Percentiles rank a stretch among this genome's conserved stretches.
phyloP scores from a whole-genome alignment of 2,113 vertebrate genomes.

The Sebastes schlegelii region DNA sequence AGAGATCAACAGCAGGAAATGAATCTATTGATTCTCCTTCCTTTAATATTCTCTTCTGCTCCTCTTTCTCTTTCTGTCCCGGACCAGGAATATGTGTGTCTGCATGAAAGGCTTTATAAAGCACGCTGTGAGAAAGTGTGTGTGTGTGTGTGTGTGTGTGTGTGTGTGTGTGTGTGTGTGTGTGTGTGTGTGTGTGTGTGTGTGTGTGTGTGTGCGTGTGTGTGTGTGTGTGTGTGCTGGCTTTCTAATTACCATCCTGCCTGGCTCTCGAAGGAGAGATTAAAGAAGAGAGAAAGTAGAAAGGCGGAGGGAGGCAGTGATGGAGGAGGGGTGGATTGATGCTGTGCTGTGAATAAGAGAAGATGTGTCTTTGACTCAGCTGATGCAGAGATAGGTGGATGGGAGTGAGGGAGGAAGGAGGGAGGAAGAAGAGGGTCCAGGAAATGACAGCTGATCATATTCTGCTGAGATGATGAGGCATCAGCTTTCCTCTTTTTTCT shows the following conservation, averaged over 20 bases:
- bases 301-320: background rate
- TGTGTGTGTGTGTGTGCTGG: background rate
- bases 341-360: slow-evolving; percentile 4
- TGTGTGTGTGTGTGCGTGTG: slow-evolving; percentile 13
- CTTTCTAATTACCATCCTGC: slow-evolving; percentile 44
- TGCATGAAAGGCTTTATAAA: background rate
- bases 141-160: slow-evolving; percentile 16
- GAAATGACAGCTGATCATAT: slow-evolving; percentile 39
- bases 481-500: slow-evolving; percentile 26
- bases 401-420: background rate
- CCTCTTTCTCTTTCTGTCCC: slow-evolving; percentile 29
- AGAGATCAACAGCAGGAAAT: slow-evolving; percentile 67
- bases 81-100: background rate
- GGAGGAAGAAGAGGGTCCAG: background rate
- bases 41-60: slow-evolving; percentile 56
- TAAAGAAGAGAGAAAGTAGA: slow-evolving; percentile 32
- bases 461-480: slow-evolving; percentile 46
- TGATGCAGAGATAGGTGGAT: slow-evolving; percentile 18
- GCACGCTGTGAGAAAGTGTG: background rate
- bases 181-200: slow-evolving; percentile 5
- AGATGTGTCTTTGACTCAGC: slow-evolving; percentile 38
- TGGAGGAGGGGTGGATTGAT: background rate
- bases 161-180: background rate
- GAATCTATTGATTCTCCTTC: slow-evolving; percentile 66
- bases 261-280: slow-evolving; percentile 39